These are phyloP conservation scores for Zaprionus lachaisei DNA, from an alignment of 1,140 invertebrate species.

Conservation along the genomic window DNA sequence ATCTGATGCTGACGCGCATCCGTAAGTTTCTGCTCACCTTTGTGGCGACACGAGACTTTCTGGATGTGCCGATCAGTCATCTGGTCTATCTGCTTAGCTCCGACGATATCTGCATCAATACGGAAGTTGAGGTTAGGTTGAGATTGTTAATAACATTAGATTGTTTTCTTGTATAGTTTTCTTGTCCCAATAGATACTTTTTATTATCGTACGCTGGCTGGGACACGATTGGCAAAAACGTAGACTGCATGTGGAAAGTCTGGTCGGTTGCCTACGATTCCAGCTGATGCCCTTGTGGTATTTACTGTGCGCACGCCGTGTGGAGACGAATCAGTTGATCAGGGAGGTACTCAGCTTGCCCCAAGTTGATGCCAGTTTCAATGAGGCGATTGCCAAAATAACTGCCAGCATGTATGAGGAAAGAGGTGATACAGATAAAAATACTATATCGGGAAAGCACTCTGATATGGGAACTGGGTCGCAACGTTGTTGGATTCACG, in stretches of 20 bases:
- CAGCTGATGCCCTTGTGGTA: conserved; percentile 58
- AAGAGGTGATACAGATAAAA: not conserved
- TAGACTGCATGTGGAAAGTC: not conserved
- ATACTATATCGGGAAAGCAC: not conserved
- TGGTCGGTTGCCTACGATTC: conserved; percentile 55
- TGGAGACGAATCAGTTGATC: conserved; percentile 39
- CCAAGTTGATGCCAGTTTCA: conserved; percentile 24
- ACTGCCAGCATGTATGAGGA: conserved; percentile 51
- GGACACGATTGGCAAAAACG: conserved; percentile 51
- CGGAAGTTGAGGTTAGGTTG: conserved; percentile 86
- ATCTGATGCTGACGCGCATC: conserved; percentile 91
- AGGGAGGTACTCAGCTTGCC: conserved; percentile 20
- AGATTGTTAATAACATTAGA: not conserved
- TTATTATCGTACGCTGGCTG: conserved; percentile 55
- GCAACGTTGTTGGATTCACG: conserved; percentile 52
- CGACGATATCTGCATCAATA: conserved; percentile 88
- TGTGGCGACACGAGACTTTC: conserved; percentile 89
- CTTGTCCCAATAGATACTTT: conserved; percentile 41
- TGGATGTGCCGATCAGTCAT: conserved; percentile 88
- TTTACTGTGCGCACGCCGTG: conserved; percentile 51
- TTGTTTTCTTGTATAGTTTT: not conserved
- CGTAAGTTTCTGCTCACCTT: conserved; percentile 90
- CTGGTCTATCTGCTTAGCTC: conserved; percentile 88
- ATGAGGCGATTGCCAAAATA: conserved; percentile 45
- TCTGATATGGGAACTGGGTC: not conserved